These are phyloP conservation scores for Nestor notabilis DNA, from an alignment of 2,113 vertebrate genomes.

Conservation along the genomic window DNA sequence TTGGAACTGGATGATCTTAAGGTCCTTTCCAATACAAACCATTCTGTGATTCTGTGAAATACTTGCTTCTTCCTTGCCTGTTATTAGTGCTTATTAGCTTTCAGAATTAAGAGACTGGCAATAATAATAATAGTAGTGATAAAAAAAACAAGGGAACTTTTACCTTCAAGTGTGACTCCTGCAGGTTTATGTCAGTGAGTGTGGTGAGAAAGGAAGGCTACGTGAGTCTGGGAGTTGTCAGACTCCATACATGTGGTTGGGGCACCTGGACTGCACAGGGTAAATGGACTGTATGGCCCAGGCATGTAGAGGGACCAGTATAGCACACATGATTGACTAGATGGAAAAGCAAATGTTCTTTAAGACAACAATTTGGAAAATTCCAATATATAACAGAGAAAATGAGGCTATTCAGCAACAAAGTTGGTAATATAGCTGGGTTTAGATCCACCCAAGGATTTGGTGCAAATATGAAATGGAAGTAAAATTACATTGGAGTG, in stretches of 20 bases:
- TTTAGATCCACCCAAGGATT: not conserved
- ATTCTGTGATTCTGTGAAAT: not conserved
- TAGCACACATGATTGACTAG: not conserved
- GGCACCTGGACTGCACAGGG: not conserved
- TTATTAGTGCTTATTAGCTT: not conserved
- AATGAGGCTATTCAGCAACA: not conserved
- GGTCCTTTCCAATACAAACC: not conserved
- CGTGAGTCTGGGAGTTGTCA: not conserved
- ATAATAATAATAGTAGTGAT: not conserved
- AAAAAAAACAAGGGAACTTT: not conserved
- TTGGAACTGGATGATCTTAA: not conserved
- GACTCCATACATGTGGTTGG: not conserved
- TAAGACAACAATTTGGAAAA: not conserved
- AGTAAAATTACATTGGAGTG: not conserved
- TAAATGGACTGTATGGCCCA: not conserved
- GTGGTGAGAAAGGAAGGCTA: not conserved
- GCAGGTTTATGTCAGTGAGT: not conserved
- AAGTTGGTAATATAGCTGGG: not conserved
- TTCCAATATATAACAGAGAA: not conserved
- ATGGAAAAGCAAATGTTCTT: not conserved
- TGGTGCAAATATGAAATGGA: not conserved
- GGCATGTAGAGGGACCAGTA: accelerated
- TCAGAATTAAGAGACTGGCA: not conserved
- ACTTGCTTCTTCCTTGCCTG: not conserved
- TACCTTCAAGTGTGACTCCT: not conserved